Conservation (phyloP, 2,888 invertebrate species). For the Odontocerum albicorne region DNA sequence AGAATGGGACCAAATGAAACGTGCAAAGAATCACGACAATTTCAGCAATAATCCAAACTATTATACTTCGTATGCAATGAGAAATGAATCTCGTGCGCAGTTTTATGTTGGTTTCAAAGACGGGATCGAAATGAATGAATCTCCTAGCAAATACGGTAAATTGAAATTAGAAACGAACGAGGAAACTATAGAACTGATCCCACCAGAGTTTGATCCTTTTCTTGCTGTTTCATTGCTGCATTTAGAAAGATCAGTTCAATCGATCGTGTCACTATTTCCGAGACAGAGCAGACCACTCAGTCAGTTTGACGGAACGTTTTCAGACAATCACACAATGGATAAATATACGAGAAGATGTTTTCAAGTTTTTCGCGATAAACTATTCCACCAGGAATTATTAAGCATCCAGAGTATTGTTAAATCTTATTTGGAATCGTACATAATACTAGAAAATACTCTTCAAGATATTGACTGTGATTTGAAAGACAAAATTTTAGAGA, state of each 20-base stretch:
- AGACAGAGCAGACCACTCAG: constrained; percentile 54
- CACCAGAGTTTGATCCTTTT: constrained; percentile 49
- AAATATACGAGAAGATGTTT: constrained; percentile 54
- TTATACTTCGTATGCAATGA: constrained; percentile 18
- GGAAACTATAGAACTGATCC: constrained; percentile 44
- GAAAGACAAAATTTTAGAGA: constrained; percentile 50
- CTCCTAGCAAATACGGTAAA: constrained; percentile 49
- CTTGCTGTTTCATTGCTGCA: constrained; percentile 44
- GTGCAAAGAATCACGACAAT: constrained; percentile 1
- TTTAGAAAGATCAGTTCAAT: constrained; percentile 49
- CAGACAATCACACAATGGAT: constrained; percentile 51
- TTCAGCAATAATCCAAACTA: constrained; percentile 6
- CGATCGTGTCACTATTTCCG: constrained; percentile 50
- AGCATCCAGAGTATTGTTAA: constrained; percentile 48
- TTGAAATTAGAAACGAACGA: constrained; percentile 48
- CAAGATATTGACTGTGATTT: constrained; percentile 52
- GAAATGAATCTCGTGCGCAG: constrained; percentile 49
- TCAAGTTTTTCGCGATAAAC: constrained; percentile 55
- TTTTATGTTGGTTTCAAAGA: constrained; percentile 51
- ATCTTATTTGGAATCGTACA: constrained; percentile 46
- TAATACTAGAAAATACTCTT: constrained; percentile 44
- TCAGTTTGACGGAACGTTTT: constrained; percentile 53
- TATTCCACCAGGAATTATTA: constrained; percentile 53
- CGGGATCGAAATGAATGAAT: constrained; percentile 39
- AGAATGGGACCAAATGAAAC: constrained; percentile 41